Evolutionary conservation across 2,797 vertebrate species (phyloP).

Genomic region (Triplophysa bombifrons): DNA sequence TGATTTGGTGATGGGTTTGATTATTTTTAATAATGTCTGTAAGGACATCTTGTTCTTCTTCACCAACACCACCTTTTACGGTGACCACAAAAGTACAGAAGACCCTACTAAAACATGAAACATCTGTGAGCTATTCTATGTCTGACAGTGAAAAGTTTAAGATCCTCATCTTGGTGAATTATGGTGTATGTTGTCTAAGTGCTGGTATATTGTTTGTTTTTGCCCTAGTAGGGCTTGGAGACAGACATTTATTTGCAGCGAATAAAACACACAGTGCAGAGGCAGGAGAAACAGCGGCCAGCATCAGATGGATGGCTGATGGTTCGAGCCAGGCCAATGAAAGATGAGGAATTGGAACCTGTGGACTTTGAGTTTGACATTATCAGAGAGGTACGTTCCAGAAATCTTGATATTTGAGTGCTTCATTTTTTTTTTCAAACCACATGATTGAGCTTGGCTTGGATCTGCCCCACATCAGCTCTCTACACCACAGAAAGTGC

Average conservation of each 20-base stretch:
- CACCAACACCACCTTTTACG: background rate
- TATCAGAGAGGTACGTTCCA: slow-evolving; percentile 85
- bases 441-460: background rate
- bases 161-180: background rate
- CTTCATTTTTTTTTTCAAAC: background rate
- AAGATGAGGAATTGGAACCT: slow-evolving; percentile 86
- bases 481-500: slow-evolving; percentile 86
- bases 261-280: slow-evolving; percentile 75
- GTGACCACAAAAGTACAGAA: background rate
- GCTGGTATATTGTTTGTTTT: slow-evolving; percentile 45
- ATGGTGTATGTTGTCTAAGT: slow-evolving; percentile 10
- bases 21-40: background rate
- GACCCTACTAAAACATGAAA: background rate
- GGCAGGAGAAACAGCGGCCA: slow-evolving; percentile 59
- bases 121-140: background rate
- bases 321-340: slow-evolving; percentile 68
- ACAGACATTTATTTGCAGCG: slow-evolving; percentile 87
- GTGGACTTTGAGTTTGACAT: slow-evolving; percentile 90
- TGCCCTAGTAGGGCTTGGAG: slow-evolving; percentile 80
- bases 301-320: slow-evolving; percentile 82
- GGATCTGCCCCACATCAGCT: slow-evolving; percentile 71
- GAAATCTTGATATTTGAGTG: background rate
- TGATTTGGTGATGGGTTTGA: slow-evolving; percentile 45
- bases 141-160: background rate
- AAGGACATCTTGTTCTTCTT: background rate